A percentile compares a stretch with the other conserved stretches of the same genome.
These are phyloP conservation scores for Pseudococcus viburni DNA, from an alignment of 2,888 invertebrate species.

Conservation along the genomic window DNA sequence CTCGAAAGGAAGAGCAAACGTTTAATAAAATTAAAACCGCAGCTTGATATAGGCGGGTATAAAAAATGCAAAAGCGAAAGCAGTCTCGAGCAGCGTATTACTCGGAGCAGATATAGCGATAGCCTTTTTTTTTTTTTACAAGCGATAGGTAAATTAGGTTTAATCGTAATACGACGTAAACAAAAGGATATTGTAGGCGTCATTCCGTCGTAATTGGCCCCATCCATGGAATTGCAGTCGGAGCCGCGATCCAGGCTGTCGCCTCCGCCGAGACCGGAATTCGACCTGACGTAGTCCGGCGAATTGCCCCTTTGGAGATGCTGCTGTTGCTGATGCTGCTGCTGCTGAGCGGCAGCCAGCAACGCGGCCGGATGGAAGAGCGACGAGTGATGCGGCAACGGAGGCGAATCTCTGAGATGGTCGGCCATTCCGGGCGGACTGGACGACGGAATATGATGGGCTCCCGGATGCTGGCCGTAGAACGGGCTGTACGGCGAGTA, in stretches of 20 bases:
- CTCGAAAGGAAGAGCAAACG: background rate
- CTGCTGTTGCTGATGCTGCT: slow-evolving; percentile 65
- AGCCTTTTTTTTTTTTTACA: too few species aligned
- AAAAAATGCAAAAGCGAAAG: too few species aligned
- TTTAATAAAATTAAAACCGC: slow-evolving; percentile 31
- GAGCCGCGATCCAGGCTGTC: slow-evolving; percentile 89
- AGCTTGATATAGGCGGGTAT: background rate
- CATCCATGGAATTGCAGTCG: slow-evolving; percentile 91
- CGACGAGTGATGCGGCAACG: slow-evolving; percentile 85
- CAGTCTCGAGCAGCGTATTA: too few species aligned
- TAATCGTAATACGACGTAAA: background rate
- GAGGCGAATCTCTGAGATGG: slow-evolving; percentile 84
- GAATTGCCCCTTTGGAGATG: slow-evolving; percentile 73
- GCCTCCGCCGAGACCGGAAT: slow-evolving; percentile 71
- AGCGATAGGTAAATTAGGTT: too few species aligned
- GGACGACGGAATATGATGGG: slow-evolving; percentile 85
- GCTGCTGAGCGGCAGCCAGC: slow-evolving; percentile 83
- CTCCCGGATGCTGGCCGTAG: slow-evolving; percentile 85
- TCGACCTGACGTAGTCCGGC: slow-evolving; percentile 82
- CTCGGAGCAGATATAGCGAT: too few species aligned
- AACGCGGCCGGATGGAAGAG: slow-evolving; percentile 88
- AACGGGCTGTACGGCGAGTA: slow-evolving; percentile 93
- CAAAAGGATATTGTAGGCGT: slow-evolving; percentile 97
- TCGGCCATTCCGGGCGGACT: slow-evolving; percentile 79
- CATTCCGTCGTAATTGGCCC: slow-evolving; percentile 82